Evolutionary conservation across 1,140 invertebrate genomes (phyloP).

Genomic region (Drosophila willistoni): DNA sequence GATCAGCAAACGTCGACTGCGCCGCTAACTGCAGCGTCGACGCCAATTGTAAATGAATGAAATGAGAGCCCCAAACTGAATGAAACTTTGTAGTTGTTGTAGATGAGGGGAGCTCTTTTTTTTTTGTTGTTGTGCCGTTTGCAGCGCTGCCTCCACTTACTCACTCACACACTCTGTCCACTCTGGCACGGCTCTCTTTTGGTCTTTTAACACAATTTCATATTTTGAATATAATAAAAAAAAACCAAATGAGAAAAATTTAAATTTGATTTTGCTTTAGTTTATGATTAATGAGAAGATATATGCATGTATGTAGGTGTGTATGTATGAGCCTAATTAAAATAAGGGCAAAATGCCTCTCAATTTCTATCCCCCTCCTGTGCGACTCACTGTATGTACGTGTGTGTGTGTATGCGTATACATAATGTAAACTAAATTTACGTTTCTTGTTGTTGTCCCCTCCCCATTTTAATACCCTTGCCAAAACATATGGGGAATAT

Average conservation of each 20-base stretch:
- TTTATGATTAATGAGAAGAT: slow-evolving; percentile 74
- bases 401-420: slow-evolving; percentile 40
- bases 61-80: slow-evolving; percentile 70
- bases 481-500: not conserved
- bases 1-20: slow-evolving; percentile 22
- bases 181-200: not conserved
- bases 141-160: slow-evolving; percentile 19
- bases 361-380: not conserved
- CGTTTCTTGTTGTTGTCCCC: slow-evolving; percentile 40
- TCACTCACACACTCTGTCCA: slow-evolving; percentile 5
- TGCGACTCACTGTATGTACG: not conserved
- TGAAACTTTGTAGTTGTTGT: slow-evolving; percentile 60
- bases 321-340: slow-evolving; percentile 38
- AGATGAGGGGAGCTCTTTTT: slow-evolving; percentile 23
- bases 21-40: slow-evolving; percentile 26
- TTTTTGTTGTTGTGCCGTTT: not conserved
- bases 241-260: slow-evolving; percentile 11
- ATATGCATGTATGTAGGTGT: not conserved
- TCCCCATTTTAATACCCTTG: slow-evolving; percentile 20
- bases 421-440: slow-evolving; percentile 75
- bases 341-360: slow-evolving; percentile 37
- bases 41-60: slow-evolving; percentile 53
- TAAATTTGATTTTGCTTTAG: slow-evolving; percentile 67
- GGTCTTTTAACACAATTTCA: slow-evolving; percentile 9
- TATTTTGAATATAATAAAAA: not conserved